Conservation (phyloP, 2,113 vertebrate genomes). For the Entelurus aequoreus region DNA sequence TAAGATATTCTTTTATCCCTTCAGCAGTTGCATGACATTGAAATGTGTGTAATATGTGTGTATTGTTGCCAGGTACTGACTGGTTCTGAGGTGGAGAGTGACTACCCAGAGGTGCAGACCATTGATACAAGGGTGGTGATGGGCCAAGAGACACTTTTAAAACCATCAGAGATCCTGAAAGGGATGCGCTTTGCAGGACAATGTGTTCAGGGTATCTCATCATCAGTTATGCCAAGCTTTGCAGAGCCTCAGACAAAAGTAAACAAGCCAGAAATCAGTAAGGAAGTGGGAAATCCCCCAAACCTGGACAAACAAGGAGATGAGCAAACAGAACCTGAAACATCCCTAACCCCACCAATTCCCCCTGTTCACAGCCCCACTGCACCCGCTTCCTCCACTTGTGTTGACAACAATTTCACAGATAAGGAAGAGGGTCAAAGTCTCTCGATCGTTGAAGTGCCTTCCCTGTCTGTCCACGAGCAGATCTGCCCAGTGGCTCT, state of each 20-base stretch:
- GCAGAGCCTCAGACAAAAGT: slow-evolving; percentile 35
- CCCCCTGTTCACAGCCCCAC: slow-evolving; percentile 27
- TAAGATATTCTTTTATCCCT: slow-evolving; percentile 4
- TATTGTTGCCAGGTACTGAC: slow-evolving; percentile 61
- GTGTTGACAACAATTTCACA: slow-evolving; percentile 38
- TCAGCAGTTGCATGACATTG: not conserved
- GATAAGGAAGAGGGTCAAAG: slow-evolving; percentile 47
- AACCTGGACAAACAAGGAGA: slow-evolving; percentile 34
- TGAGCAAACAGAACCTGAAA: slow-evolving; percentile 32
- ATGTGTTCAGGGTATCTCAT: slow-evolving; percentile 35
- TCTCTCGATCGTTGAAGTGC: slow-evolving; percentile 82
- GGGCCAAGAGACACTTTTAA: slow-evolving; percentile 82
- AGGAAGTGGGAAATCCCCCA: slow-evolving; percentile 36
- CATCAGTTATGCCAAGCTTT: slow-evolving; percentile 35
- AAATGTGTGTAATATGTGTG: slow-evolving; percentile 13
- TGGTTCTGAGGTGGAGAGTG: slow-evolving; percentile 75
- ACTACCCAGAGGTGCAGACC: slow-evolving; percentile 69
- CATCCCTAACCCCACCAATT: slow-evolving; percentile 23
- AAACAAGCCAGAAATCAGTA: slow-evolving; percentile 55
- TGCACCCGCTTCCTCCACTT: slow-evolving; percentile 20
- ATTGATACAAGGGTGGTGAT: slow-evolving; percentile 85
- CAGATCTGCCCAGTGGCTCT: slow-evolving; percentile 65
- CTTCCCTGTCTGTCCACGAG: slow-evolving; percentile 76
- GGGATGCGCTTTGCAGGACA: slow-evolving; percentile 22
- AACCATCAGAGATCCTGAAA: slow-evolving; percentile 60